Evolutionary conservation across 2,888 invertebrate species (phyloP).

Genomic region (Hyppa rectilinea): DNA sequence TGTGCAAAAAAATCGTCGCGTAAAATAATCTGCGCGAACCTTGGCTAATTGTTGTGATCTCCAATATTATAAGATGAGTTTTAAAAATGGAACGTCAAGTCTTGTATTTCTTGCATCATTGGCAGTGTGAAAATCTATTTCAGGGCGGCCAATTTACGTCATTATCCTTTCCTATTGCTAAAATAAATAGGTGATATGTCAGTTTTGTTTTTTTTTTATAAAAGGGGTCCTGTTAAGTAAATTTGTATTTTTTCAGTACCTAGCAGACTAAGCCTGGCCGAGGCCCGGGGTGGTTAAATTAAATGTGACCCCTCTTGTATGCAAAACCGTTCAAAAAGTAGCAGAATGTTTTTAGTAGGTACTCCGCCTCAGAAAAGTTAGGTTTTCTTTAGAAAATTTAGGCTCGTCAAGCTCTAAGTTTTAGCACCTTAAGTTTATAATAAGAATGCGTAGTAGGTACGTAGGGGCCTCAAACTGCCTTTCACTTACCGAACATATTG

Average conservation of each 20-base stretch:
- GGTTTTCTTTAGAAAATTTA: not conserved
- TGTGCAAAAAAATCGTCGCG: not conserved
- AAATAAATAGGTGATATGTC: too few relatives aligned
- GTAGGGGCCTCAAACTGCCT: not conserved
- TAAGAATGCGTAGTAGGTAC: not conserved
- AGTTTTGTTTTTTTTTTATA: not conserved
- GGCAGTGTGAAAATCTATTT: not conserved
- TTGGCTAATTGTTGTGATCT: slow-evolving; percentile 9
- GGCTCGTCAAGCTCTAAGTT: too few relatives aligned
- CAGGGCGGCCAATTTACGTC: not conserved
- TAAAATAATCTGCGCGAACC: not conserved
- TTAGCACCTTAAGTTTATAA: not conserved
- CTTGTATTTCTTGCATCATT: slow-evolving; percentile 3
- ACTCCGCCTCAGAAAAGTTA: not conserved
- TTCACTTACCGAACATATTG: not conserved
- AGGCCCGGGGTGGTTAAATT: not conserved
- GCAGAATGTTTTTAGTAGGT: not conserved
- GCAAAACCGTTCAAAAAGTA: not conserved
- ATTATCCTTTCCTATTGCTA: not conserved
- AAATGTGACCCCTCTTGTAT: not conserved
- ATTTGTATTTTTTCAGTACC: not conserved
- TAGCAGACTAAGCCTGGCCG: too few relatives aligned
- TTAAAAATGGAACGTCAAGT: not conserved
- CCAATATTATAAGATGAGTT: slow-evolving; percentile 1
- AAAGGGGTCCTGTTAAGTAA: not conserved